Conservation (phyloP, 1,140 invertebrate species). For the Bombus affinis region DNA sequence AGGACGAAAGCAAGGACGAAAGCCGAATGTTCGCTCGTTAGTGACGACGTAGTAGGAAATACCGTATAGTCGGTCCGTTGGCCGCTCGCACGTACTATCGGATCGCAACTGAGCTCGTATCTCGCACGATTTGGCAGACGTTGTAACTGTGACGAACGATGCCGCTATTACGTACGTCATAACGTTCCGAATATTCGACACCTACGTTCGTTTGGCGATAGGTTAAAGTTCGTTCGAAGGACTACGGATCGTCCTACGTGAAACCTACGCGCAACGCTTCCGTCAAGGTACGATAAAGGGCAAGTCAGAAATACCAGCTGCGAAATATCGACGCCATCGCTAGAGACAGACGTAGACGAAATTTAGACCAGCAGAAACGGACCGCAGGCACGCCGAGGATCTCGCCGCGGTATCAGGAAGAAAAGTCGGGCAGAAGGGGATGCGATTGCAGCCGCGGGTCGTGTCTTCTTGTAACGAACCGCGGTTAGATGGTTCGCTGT, state of each 20-base stretch:
- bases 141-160: too few species aligned
- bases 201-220: background rate
- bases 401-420: background rate
- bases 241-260: background rate
- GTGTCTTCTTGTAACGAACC: constrained; percentile 54
- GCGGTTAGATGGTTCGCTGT: constrained; percentile 19
- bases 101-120: background rate
- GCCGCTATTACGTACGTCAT: background rate
- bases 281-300: background rate
- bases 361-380: constrained; percentile 40
- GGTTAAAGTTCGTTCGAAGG: background rate
- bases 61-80: too few species aligned
- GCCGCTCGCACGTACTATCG: too few species aligned
- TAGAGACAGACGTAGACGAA: constrained; percentile 25
- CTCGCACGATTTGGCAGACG: too few species aligned
- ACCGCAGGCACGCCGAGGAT: constrained; percentile 50
- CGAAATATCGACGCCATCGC: background rate
- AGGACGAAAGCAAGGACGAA: background rate
- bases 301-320: background rate
- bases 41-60: too few species aligned
- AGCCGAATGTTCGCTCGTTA: background rate
- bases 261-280: background rate
- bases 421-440: background rate
- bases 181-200: background rate
- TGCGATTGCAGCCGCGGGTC: constrained; percentile 32